phyloP scores from a whole-genome alignment of 2,113 vertebrate genomes.

The Cryptotis parvus region DNA sequence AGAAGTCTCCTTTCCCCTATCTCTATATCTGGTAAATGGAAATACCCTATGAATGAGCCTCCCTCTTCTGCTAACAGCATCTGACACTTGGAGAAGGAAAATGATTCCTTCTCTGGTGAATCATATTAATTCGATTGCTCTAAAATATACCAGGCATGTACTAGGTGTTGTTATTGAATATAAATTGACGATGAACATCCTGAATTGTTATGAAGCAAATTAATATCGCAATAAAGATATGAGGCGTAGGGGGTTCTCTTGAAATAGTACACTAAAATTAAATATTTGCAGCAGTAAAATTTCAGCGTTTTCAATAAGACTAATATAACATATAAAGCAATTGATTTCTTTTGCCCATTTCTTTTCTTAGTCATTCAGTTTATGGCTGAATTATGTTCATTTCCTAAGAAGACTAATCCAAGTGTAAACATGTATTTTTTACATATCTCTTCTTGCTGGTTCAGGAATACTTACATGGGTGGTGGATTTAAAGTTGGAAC shows the following conservation, averaged over 20 bases:
- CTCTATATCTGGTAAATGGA: not conserved
- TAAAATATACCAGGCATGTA: slow-evolving; percentile 4
- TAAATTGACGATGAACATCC: not conserved
- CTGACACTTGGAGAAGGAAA: not conserved
- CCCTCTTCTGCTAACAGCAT: not conserved
- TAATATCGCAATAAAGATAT: slow-evolving; percentile 14
- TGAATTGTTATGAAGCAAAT: slow-evolving; percentile 10
- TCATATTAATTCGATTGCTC: slow-evolving; percentile 30
- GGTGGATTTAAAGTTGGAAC: no score
- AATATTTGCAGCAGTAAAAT: not conserved
- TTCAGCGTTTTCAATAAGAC: not conserved
- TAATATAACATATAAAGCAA: not conserved
- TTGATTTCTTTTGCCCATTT: not conserved
- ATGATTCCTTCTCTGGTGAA: not conserved
- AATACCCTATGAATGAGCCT: not conserved
- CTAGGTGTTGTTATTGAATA: not conserved
- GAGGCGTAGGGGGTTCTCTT: not conserved
- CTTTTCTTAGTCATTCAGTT: not conserved
- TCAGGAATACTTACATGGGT: no score
- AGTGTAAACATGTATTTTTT: slow-evolving; percentile 72
- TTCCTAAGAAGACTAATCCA: slow-evolving; percentile 56
- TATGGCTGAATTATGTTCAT: slow-evolving; percentile 56
- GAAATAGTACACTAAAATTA: not conserved
- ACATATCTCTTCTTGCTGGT: slow-evolving; percentile 40
- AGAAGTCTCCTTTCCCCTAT: not conserved